A percentile compares a stretch with the other conserved stretches of the same genome.
phyloP scores from a whole-genome alignment of 2,888 invertebrate species.

The Stenoptilia bipunctidactyla region DNA sequence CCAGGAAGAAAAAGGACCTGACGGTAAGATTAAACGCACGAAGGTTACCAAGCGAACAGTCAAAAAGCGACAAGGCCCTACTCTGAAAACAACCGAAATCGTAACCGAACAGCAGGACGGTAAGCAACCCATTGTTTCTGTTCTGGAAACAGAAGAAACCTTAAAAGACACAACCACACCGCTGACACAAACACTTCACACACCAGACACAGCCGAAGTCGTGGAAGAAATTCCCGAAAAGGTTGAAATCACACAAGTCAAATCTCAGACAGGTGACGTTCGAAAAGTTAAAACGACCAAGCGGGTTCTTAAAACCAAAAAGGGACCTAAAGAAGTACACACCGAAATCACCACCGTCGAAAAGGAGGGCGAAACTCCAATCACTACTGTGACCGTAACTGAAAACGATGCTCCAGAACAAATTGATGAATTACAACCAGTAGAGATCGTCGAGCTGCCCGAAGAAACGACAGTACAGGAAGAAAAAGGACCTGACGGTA shows the following conservation, averaged over 20 bases:
- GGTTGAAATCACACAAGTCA: conserved; percentile 36
- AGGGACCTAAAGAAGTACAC: conserved; percentile 26
- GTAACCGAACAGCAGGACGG: conserved; percentile 50
- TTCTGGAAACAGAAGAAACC: conserved; percentile 35
- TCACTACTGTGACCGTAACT: conserved; percentile 16
- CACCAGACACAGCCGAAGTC: conserved; percentile 22
- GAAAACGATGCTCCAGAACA: conserved; percentile 15
- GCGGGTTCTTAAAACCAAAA: conserved; percentile 23
- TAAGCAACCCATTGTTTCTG: conserved; percentile 40
- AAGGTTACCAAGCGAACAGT: conserved; percentile 33
- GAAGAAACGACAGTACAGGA: conserved; percentile 28
- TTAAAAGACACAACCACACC: conserved; percentile 21
- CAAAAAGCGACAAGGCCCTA: conserved; percentile 33
- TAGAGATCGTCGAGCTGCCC: conserved; percentile 26
- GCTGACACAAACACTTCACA: conserved; percentile 8
- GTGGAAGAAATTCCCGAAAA: conserved; percentile 24
- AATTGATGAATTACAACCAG: neutral
- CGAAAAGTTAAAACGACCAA: conserved; percentile 9
- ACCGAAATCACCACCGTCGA: conserved; percentile 24
- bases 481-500: conserved; percentile 12
- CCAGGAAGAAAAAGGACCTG: conserved; percentile 16
- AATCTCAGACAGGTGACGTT: conserved; percentile 28
- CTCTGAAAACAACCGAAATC: conserved; percentile 31
- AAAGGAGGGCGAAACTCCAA: conserved; percentile 18
- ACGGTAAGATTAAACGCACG: conserved; percentile 17